Base-by-base conservation (phyloP, 2,888 invertebrate species). In the Galerucella calmariensis region DNA sequence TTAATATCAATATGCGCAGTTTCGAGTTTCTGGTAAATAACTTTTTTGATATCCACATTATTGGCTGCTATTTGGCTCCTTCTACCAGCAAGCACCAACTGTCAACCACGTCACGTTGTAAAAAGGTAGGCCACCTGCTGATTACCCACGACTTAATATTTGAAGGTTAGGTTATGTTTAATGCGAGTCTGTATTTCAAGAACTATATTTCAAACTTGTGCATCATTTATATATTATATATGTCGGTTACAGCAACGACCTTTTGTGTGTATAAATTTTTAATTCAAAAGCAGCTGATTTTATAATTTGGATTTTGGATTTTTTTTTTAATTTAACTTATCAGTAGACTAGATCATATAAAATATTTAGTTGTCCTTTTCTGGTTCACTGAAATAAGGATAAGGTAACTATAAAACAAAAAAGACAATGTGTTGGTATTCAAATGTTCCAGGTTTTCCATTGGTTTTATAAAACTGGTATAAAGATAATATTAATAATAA, bases 341-440 rank as follows among this genome's bases (percentile, higher is more conserved):
- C 12, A 59, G 74, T 77, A 76, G 76, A 67, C 67, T 73, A 69
- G 65, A 62, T 27, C 53, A 53, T 67, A 35, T 35, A 35, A 67
- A 68, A 69, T 73, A 75, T 62, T 75, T 69, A 69, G 76, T 77
- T 74, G 62, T 73, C 73, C 73, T 73, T 74, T 70, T 61, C 75
- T 72, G 67, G 71, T 76, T 76, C 61, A 68, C 76, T 27, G 69
- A 77, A 46, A n/a, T 59, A 69, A 77, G 84, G 86, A 86, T 83
- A 86, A 87, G 87, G 87, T 87, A 87, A 87, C 83, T 87, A 86
- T 79, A 86, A 86, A 35, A 35, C 35, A 35, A 35, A 35, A 35
- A 82, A 79, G 82, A 82, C 81, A 82, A 84, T 91, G 92, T 92
- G 92, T 92, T 92, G 92, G 92, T 92, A 92, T 92, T 92, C 92